A percentile compares a stretch with the other conserved stretches of the same genome.
phyloP scores from a whole-genome alignment of 2,113 vertebrate genomes.

The Crotalus horridus region DNA sequence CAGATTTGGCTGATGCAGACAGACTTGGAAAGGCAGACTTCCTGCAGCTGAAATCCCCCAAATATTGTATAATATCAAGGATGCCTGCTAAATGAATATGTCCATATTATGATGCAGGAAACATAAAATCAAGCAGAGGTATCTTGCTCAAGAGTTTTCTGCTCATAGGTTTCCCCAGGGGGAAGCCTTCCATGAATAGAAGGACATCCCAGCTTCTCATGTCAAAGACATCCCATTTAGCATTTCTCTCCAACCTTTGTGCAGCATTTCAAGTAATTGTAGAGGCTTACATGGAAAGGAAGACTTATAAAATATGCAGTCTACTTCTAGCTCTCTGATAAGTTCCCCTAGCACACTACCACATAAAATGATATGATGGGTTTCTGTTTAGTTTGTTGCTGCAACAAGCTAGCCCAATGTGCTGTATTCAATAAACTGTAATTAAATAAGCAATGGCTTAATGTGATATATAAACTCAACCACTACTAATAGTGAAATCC shows the following conservation, averaged over 20 bases:
- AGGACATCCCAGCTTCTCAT: background rate
- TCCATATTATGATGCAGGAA: background rate
- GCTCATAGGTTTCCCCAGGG: background rate
- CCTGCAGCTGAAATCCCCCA: background rate
- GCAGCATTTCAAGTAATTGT: background rate
- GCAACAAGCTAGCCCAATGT: background rate
- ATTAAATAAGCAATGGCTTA: background rate
- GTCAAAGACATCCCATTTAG: background rate
- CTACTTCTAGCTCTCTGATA: background rate
- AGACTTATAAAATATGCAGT: background rate
- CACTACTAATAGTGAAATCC: conserved; percentile 9
- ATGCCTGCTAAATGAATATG: background rate
- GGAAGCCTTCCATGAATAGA: background rate
- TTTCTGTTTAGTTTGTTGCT: background rate
- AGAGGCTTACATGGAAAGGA: background rate
- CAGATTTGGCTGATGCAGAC: background rate
- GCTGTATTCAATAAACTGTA: background rate
- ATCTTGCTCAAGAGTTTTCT: background rate
- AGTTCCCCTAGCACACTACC: background rate
- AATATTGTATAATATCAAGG: background rate
- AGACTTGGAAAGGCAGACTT: background rate
- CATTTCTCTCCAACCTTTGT: background rate
- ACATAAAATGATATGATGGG: background rate
- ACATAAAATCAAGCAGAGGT: background rate
- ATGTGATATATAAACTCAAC: background rate